phyloP scores from a whole-genome alignment of 1,140 invertebrate species.

The Bactericera cockerelli region DNA sequence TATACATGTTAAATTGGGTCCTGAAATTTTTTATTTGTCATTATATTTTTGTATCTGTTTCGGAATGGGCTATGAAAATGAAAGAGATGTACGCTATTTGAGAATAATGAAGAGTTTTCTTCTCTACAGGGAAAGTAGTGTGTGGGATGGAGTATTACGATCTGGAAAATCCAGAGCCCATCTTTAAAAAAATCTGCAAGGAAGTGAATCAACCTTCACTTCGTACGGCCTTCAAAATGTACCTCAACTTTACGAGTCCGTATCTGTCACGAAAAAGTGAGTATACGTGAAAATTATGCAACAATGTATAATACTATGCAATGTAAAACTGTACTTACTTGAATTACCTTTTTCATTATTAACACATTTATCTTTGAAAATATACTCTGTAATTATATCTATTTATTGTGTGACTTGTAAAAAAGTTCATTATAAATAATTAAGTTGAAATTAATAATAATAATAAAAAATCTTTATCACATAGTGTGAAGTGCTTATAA shows the following conservation, averaged over 20 bases:
- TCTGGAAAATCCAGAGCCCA: background rate
- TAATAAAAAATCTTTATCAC: too few relatives aligned
- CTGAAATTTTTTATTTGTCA: background rate
- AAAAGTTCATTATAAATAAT: too few relatives aligned
- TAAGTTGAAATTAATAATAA: too few relatives aligned
- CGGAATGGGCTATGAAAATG: background rate
- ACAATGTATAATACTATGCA: too few relatives aligned
- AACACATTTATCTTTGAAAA: too few relatives aligned
- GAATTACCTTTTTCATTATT: too few relatives aligned
- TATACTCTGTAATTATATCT: too few relatives aligned
- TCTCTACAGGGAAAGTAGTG: background rate
- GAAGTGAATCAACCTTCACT: background rate
- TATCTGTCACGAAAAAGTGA: too few relatives aligned
- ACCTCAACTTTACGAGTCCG: background rate
- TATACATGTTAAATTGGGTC: background rate
- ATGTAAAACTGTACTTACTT: too few relatives aligned
- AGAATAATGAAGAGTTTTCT: background rate
- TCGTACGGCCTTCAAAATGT: background rate
- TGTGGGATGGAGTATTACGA: background rate
- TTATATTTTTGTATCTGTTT: background rate
- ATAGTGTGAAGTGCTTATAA: too few relatives aligned
- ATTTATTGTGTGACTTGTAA: too few relatives aligned
- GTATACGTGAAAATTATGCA: too few relatives aligned
- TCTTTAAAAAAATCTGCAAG: background rate
- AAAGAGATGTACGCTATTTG: background rate